A percentile compares a stretch with the other conserved stretches of the same genome.
Evolutionary conservation across 2,797 vertebrate species (phyloP).

Genomic region (Salarias fasciatus): DNA sequence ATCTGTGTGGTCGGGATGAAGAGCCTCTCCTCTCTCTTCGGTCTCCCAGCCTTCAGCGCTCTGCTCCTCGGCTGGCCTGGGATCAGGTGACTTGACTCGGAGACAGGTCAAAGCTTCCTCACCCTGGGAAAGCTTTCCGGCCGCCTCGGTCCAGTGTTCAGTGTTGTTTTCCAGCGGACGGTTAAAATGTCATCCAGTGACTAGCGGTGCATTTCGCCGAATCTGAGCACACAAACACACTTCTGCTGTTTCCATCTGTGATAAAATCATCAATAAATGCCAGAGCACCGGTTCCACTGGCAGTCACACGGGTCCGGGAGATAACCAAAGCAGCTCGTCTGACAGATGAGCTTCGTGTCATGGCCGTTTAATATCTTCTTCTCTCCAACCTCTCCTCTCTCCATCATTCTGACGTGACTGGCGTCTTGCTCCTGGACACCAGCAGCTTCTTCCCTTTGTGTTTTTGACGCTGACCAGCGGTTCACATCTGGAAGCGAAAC

Average conservation of each 20-base stretch:
- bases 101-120: not conserved
- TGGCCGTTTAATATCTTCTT: not conserved
- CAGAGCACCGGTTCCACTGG: not conserved
- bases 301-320: not conserved
- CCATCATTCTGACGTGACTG: not conserved
- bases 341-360: not conserved
- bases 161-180: not conserved
- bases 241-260: not conserved
- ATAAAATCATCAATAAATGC: slow-evolving; percentile 6
- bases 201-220: not conserved
- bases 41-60: not conserved
- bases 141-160: not conserved
- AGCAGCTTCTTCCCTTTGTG: not conserved
- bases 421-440: not conserved
- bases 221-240: not conserved
- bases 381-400: not conserved
- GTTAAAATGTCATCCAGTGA: not conserved
- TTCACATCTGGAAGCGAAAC: not conserved
- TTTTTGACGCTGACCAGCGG: not conserved
- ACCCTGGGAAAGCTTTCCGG: not conserved
- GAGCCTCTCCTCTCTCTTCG: too few relatives aligned
- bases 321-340: not conserved
- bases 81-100: not conserved
- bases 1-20: too few relatives aligned
- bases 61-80: not conserved